Evolutionary conservation across 2,888 invertebrate genomes (phyloP).

Genomic region (Drosophila birchii): DNA sequence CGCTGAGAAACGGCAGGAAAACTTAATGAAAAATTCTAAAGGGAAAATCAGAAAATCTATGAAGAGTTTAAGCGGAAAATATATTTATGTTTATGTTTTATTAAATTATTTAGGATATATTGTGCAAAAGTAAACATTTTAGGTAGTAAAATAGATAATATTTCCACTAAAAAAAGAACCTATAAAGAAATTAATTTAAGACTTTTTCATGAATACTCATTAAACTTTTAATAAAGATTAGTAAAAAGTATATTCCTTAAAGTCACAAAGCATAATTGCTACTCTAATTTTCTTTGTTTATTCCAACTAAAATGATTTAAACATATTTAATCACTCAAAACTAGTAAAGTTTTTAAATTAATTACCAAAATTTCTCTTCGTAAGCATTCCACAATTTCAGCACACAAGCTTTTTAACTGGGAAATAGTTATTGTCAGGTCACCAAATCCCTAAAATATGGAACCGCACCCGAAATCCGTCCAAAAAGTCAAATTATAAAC

Average conservation of each 20-base stretch:
- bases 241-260: background rate
- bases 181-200: background rate
- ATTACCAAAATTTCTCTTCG: constrained; percentile 1
- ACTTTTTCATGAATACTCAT: background rate
- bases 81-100: background rate
- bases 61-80: background rate
- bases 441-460: constrained; percentile 2
- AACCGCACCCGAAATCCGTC: constrained; percentile 14
- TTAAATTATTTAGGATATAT: background rate
- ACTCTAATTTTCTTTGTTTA: background rate
- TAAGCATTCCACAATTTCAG: constrained; percentile 2
- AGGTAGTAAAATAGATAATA: background rate
- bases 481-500: constrained; percentile 35
- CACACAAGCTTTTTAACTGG: constrained; percentile 14
- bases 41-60: too few relatives aligned
- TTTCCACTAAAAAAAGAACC: background rate
- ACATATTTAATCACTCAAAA: background rate
- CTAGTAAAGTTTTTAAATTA: background rate
- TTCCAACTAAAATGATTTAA: too few relatives aligned
- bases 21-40: constrained; percentile 7
- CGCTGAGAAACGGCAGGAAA: constrained; percentile 1
- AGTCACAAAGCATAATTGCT: background rate
- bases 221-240: background rate
- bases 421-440: constrained; percentile 16
- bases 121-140: background rate